Evolutionary conservation across 2,888 invertebrate genomes (phyloP), one percentile per base, ranked within the genome.

Genomic region (Rhopalosiphum nymphaeae): DNA sequence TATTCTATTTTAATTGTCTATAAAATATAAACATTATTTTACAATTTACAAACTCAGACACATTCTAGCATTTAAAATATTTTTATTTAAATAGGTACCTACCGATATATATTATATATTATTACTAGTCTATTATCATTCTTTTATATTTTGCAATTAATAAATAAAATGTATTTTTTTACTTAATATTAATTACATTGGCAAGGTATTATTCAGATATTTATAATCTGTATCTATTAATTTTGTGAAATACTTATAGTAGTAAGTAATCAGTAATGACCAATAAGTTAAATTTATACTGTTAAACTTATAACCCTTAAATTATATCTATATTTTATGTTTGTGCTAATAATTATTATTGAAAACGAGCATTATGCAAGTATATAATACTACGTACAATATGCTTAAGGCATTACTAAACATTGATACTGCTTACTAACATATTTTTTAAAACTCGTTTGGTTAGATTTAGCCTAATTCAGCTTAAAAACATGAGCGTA

Each of bases 391-490:
- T 91, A 53, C n/a, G 16, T 84, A 91, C 42, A 84, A 84, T 91
- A n/a, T 26, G 91, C 91, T 86, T 92, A 61, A 61, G 56, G 86
- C 91, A 46, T 46, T 92, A 61, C 36, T 92, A 57, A 61, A 92
- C 36, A 46, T 36, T 61, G 57, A n/a, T 85, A 42, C 42, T 56
- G 29, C 21, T 78, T 21, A 78, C n/a, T 29, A 26, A 61, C 53
- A 36, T 86, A 61, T 61, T 92, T 91, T 91, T 86, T 92, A 57
- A 91, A 86, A 92, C 86, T 61, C 91, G 86, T 86, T 92, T 36
- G n/a, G 61, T 57, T 92, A 92, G 3, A 91, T 57, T 87, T 92
- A 57, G 85, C 57, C 91, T 85, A 57, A 86, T 86, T 91, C 25
- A 85, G 21, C n/a, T 86, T 1, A 85, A 91, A 86, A 85, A 85